Percentiles rank a stretch among this genome's conserved stretches.
Conservation (phyloP, 92 coral and sea anemone genomes). For the Muricea muricata region DNA sequence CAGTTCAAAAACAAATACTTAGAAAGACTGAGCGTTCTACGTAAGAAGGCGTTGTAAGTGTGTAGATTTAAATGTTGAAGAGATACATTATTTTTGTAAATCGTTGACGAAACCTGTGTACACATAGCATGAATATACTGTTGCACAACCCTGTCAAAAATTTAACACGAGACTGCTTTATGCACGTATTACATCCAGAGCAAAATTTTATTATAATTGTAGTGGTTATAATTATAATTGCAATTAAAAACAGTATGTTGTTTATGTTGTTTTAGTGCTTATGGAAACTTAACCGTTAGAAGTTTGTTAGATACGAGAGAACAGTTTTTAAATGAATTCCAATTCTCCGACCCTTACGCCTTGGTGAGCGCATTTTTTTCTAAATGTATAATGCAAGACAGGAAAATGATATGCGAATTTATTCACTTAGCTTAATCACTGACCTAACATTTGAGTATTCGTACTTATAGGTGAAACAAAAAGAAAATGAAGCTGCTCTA, state of each 20-base stretch:
- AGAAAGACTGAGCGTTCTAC: constrained; percentile 71
- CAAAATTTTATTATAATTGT: no score
- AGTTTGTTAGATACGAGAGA: constrained; percentile 95
- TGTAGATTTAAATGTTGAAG: not conserved
- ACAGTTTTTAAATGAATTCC: constrained; percentile 87
- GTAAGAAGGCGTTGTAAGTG: constrained; percentile 87
- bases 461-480: constrained; percentile 77
- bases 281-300: constrained; percentile 89
- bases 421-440: not conserved
- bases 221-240: no score
- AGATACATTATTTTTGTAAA: not conserved
- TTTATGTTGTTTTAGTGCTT: no score
- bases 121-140: no score
- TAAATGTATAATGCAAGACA: not conserved
- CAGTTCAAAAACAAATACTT: constrained; percentile 85
- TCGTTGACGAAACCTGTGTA: no score
- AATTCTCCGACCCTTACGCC: constrained; percentile 89
- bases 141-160: not conserved
- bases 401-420: not conserved
- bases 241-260: no score
- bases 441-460: not conserved
- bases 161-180: no score
- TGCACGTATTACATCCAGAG: no score
- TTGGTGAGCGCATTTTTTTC: constrained; percentile 56
- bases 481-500: constrained; percentile 94